A percentile compares a stretch with the other conserved stretches of the same genome.
These are phyloP conservation scores for Orthochromis malagaraziensis DNA, from an alignment of 2,113 vertebrate genomes.

Conservation along the genomic window DNA sequence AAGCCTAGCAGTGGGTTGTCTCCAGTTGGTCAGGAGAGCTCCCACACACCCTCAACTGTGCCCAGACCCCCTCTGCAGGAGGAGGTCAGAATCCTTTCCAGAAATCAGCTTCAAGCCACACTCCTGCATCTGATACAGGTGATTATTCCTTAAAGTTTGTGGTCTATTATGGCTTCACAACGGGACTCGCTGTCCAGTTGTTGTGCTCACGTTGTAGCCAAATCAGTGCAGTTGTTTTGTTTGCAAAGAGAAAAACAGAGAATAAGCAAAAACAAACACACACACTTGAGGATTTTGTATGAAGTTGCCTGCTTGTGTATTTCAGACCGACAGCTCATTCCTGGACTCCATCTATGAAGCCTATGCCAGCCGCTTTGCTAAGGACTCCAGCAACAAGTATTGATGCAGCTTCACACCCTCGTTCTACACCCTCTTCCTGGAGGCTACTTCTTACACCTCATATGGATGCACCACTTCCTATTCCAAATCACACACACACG, in stretches of 20 bases:
- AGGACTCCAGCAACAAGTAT: slow-evolving; percentile 37
- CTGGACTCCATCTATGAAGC: slow-evolving; percentile 89
- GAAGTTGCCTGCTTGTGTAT: slow-evolving; percentile 47
- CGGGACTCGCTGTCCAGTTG: background rate
- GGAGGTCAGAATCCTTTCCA: slow-evolving; percentile 65
- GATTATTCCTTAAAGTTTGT: background rate
- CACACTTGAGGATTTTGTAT: background rate
- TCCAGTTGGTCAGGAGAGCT: slow-evolving; percentile 25
- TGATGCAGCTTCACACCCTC: slow-evolving; percentile 15
- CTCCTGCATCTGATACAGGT: slow-evolving; percentile 87
- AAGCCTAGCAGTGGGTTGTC: background rate
- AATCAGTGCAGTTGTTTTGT: background rate
- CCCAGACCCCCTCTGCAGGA: background rate
- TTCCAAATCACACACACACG: background rate
- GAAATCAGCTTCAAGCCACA: slow-evolving; percentile 82
- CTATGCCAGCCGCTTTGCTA: slow-evolving; percentile 70
- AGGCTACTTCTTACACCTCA: background rate
- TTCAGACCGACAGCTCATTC: slow-evolving; percentile 89
- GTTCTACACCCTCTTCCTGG: background rate
- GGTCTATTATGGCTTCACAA: background rate
- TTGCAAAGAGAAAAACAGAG: background rate
- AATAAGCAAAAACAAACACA: background rate
- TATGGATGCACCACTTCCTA: background rate
- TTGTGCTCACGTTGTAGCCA: background rate
- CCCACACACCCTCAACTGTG: background rate